phyloP scores from a whole-genome alignment of 2,888 invertebrate species.

The Schizotus pectinicornis region DNA sequence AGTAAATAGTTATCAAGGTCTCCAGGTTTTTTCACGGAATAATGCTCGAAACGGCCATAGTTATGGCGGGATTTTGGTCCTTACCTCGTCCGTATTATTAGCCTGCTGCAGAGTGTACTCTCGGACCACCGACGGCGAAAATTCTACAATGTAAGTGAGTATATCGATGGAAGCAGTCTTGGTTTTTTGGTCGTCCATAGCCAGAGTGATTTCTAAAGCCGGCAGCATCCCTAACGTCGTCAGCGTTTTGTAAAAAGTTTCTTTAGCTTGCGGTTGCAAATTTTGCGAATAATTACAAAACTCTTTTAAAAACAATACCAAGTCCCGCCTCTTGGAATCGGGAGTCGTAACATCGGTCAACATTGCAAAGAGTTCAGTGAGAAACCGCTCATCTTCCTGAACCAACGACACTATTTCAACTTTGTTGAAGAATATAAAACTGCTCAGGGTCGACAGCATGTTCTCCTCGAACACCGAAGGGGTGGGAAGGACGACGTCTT shows the following conservation, averaged over 20 bases:
- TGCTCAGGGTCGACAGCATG: slow-evolving; percentile 94
- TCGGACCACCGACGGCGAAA: slow-evolving; percentile 95
- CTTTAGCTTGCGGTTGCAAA: slow-evolving; percentile 95
- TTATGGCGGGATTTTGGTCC: slow-evolving; percentile 32
- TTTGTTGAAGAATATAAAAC: slow-evolving; percentile 99
- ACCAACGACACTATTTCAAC: slow-evolving; percentile 98
- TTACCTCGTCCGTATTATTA: slow-evolving; percentile 86
- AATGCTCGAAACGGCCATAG: background rate
- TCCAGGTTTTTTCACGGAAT: too few relatives aligned
- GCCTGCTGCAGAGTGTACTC: slow-evolving; percentile 96
- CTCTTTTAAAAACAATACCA: slow-evolving; percentile 97
- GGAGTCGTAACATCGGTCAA: slow-evolving; percentile 89
- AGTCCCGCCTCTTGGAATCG: slow-evolving; percentile 85
- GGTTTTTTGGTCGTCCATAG: slow-evolving; percentile 91
- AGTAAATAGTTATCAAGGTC: too few relatives aligned
- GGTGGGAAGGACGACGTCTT: slow-evolving; percentile 97
- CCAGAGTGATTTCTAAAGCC: slow-evolving; percentile 88
- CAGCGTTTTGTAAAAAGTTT: slow-evolving; percentile 95
- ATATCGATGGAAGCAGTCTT: slow-evolving; percentile 98
- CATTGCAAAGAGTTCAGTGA: slow-evolving; percentile 92
- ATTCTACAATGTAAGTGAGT: slow-evolving; percentile 97
- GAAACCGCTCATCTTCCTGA: slow-evolving; percentile 96
- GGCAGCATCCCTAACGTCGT: slow-evolving; percentile 87
- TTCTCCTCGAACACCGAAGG: slow-evolving; percentile 99
- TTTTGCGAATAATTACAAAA: slow-evolving; percentile 99